Evolutionary conservation across 2,888 invertebrate genomes (phyloP).

Genomic region (Platycheirus albimanus): DNA sequence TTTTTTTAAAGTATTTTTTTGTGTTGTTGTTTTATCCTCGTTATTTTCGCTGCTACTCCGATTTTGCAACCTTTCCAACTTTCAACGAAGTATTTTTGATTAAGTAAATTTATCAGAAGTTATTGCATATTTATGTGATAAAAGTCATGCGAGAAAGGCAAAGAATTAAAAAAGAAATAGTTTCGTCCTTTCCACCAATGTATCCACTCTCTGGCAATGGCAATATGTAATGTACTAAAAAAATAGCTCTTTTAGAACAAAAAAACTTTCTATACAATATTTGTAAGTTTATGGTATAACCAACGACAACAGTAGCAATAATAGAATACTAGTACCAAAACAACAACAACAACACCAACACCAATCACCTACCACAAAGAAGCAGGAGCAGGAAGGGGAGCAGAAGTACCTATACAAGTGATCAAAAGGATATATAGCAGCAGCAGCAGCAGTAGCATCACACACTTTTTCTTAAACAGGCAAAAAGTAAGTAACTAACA

Average conservation of each 20-base stretch:
- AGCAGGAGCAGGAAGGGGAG: conserved; percentile 20
- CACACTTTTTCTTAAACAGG: conserved; percentile 7
- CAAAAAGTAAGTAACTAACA: conserved; percentile 5
- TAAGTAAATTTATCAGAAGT: conserved; percentile 19
- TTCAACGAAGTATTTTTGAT: conserved; percentile 4
- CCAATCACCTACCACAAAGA: conserved; percentile 30
- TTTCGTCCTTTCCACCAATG: conserved; percentile 39
- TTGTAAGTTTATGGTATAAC: conserved; percentile 56
- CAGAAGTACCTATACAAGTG: conserved; percentile 29
- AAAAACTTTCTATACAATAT: conserved; percentile 61
- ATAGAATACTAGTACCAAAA: conserved; percentile 43
- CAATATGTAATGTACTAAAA: conserved; percentile 70
- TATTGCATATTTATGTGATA: conserved; percentile 47
- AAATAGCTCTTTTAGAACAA: conserved; percentile 59
- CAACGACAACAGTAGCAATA: conserved; percentile 61
- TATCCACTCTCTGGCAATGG: conserved; percentile 42
- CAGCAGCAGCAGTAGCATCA: neutral
- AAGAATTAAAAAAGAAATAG: conserved; percentile 18
- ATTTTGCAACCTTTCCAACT: conserved; percentile 18
- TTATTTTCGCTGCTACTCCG: neutral
- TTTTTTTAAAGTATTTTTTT: too few relatives aligned
- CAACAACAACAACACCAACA: conserved; percentile 39
- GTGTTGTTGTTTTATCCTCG: conserved; percentile 14
- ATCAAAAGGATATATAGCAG: conserved; percentile 31
- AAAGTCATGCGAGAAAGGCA: conserved; percentile 25